A percentile compares a stretch with the other conserved stretches of the same genome.
These are phyloP conservation scores for Drosophila rufa DNA, from an alignment of 1,140 invertebrate genomes.

Conservation along the genomic window DNA sequence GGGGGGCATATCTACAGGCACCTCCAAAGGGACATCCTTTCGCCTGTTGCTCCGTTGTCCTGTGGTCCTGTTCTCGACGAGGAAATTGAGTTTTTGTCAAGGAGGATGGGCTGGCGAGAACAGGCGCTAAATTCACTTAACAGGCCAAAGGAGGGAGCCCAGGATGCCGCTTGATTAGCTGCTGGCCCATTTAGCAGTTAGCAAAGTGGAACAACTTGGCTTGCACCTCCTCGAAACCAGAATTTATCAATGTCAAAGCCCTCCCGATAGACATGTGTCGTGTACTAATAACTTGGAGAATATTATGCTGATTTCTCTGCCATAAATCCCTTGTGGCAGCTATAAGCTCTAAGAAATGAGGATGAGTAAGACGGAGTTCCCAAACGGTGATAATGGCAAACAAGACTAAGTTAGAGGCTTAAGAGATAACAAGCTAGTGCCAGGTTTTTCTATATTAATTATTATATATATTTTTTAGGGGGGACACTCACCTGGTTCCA, in stretches of 20 bases:
- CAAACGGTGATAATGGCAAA: background rate
- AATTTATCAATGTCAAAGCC: conserved; percentile 4
- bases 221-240: no score
- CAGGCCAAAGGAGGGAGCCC: conserved; percentile 15
- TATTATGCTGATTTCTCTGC: background rate
- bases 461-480: no score
- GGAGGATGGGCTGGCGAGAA: background rate
- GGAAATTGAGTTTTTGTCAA: conserved; percentile 64
- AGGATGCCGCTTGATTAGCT: conserved; percentile 55
- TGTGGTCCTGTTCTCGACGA: conserved; percentile 2
- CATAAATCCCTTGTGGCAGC: background rate
- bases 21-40: conserved; percentile 7
- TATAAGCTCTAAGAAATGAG: background rate
- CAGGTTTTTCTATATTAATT: no score
- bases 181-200: conserved; percentile 52
- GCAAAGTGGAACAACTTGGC: background rate
- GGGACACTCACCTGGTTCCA: conserved; percentile 57
- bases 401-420: background rate
- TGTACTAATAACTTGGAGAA: conserved; percentile 19
- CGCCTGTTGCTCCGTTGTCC: conserved; percentile 44
- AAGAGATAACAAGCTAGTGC: background rate
- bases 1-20: background rate
- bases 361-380: background rate
- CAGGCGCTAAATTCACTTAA: conserved; percentile 53
- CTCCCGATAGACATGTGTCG: conserved; percentile 1